phyloP scores from a whole-genome alignment of 2,888 invertebrate genomes.

The Polydrusus pterygomalis region DNA sequence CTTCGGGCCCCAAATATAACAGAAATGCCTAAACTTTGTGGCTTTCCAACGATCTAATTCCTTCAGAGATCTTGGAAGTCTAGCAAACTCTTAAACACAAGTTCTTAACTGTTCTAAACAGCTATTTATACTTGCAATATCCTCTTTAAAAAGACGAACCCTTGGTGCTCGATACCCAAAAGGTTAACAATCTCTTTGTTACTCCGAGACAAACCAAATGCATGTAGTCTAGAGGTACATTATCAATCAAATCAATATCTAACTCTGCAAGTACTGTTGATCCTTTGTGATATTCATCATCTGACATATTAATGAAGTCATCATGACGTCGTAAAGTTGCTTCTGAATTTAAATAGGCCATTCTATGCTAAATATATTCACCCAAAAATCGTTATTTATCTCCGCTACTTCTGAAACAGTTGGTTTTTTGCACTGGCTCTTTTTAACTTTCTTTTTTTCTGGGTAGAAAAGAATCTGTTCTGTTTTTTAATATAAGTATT shows the following conservation, averaged over 20 bases:
- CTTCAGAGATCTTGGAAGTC: slow-evolving; percentile 43
- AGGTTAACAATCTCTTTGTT: slow-evolving; percentile 41
- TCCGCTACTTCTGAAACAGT: too few relatives aligned
- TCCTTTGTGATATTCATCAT: slow-evolving; percentile 55
- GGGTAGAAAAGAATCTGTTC: too few relatives aligned
- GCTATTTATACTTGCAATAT: slow-evolving; percentile 1
- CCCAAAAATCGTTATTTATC: too few relatives aligned
- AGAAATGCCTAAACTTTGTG: slow-evolving; percentile 55
- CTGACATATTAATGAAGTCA: neutral
- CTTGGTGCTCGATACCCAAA: slow-evolving; percentile 21
- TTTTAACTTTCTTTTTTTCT: too few relatives aligned
- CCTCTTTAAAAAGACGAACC: slow-evolving; percentile 22
- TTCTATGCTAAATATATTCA: slow-evolving; percentile 32
- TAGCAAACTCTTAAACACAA: slow-evolving; percentile 14
- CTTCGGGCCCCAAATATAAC: slow-evolving; percentile 53
- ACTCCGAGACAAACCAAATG: slow-evolving; percentile 52
- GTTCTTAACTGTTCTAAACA: slow-evolving; percentile 40
- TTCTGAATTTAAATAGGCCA: slow-evolving; percentile 52
- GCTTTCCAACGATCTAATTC: slow-evolving; percentile 50
- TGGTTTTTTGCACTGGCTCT: too few relatives aligned
- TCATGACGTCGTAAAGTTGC: neutral
- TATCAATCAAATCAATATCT: slow-evolving; percentile 57
- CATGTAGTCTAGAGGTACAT: slow-evolving; percentile 58
- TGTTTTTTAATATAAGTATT: too few relatives aligned
- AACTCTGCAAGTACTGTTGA: neutral